Percentiles rank a stretch among this genome's conserved stretches.
Evolutionary conservation across 2,797 vertebrate genomes (phyloP).

Genomic region (Oreochromis mossambicus): DNA sequence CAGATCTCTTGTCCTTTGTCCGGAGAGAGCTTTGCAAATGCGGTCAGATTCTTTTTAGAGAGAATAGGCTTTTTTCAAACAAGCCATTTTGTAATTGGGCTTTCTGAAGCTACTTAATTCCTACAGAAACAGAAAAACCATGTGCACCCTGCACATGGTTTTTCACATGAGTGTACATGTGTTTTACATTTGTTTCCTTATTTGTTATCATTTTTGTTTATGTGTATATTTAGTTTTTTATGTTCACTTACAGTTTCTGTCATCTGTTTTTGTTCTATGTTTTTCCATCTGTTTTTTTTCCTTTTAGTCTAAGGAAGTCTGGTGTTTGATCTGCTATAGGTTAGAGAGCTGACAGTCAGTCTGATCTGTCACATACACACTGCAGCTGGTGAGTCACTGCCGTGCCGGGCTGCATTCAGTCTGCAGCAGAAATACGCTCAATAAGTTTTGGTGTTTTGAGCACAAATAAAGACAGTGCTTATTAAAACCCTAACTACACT

Average conservation of each 20-base stretch:
- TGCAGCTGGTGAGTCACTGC: conserved; percentile 54
- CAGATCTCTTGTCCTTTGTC: background rate
- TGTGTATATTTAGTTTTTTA: background rate
- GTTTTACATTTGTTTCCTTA: background rate
- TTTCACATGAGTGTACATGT: background rate
- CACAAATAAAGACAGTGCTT: background rate
- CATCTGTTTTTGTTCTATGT: conserved; percentile 29
- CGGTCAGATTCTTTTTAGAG: background rate
- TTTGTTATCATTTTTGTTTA: background rate
- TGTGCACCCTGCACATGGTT: background rate
- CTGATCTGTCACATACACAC: conserved; percentile 4
- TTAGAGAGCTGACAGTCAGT: conserved; percentile 26
- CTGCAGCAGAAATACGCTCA: background rate
- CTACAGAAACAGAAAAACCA: background rate
- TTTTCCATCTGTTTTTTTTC: conserved; percentile 50
- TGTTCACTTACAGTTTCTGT: conserved; percentile 30
- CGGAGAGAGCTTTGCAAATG: background rate
- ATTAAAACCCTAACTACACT: background rate
- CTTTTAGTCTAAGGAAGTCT: conserved; percentile 73
- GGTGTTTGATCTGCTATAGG: conserved; percentile 45
- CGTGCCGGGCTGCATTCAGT: background rate
- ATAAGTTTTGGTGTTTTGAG: background rate
- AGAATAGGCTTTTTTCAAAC: background rate
- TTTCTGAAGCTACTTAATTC: background rate
- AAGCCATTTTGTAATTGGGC: background rate